These are phyloP conservation scores for Nephila pilipes DNA, from an alignment of 1,140 invertebrate species.

Conservation along the genomic window DNA sequence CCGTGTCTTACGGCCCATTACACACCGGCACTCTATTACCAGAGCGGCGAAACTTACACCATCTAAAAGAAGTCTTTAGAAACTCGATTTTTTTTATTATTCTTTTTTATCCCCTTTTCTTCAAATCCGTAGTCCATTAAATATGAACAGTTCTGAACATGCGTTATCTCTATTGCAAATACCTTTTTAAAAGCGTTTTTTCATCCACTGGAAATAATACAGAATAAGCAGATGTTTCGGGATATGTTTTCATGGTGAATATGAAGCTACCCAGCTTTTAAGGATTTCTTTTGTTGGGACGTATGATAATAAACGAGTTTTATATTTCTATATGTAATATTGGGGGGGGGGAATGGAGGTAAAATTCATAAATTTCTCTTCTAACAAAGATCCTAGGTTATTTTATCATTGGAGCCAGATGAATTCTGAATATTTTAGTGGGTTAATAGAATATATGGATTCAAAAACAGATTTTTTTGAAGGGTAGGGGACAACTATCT, in stretches of 20 bases:
- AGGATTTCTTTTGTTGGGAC: neutral
- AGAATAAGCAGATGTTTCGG: constrained; percentile 36
- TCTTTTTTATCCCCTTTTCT: neutral
- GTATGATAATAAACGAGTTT: constrained; percentile 11
- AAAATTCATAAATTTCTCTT: no score
- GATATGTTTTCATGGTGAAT: constrained; percentile 21
- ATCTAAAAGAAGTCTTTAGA: constrained; percentile 53
- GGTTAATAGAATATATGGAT: no score
- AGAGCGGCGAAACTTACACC: constrained; percentile 57
- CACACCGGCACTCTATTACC: constrained; percentile 16
- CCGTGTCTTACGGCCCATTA: constrained; percentile 59
- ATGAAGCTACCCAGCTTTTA: constrained; percentile 42
- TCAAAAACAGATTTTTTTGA: no score
- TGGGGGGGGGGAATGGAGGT: no score
- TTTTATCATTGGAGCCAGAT: no score
- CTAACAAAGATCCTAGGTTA: no score
- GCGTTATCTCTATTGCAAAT: constrained; percentile 1
- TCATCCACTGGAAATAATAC: neutral
- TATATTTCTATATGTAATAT: neutral
- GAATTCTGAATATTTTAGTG: no score
- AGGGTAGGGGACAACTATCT: no score
- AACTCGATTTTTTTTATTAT: neutral
- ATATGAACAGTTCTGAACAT: constrained; percentile 43
- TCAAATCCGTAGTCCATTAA: constrained; percentile 21
- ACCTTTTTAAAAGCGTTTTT: constrained; percentile 24